Evolutionary conservation across 35 echinoderm and acorn worm species (phyloP), one percentile per base, ranked within the genome.

Genomic region (Heliocidaris tuberculata): DNA sequence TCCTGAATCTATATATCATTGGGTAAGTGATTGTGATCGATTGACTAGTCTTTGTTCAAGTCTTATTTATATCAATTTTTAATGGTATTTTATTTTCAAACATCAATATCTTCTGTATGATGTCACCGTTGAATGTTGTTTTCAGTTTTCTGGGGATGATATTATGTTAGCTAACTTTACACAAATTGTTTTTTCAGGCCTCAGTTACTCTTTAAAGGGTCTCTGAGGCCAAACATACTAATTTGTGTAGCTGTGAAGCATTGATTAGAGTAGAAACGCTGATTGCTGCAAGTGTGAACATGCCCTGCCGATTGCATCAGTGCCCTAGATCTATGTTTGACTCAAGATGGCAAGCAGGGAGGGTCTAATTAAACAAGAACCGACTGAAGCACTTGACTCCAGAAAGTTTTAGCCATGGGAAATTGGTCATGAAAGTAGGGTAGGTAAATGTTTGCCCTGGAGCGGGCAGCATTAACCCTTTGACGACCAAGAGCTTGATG

Each of bases 341-440:
- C 7, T 78, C 65, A 78, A 78, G 65, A 78, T 60, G 21, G 65
- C 21, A 78, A n/a, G 65, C 65, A 0, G 17, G 65, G 65, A 27
- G 65, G 65, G 65, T 78, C 65, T 78, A 78, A 78, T 78, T 78
- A 78, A 78, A 78, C 65, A 78, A 78, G 65, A 21, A 78, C 65
- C 2, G 65, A n/a, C 65, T 78, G 65, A 5, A 24, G 65, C 17
- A 27, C 65, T 78, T 78, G 65, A 78, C 65, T 78, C 65, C 27
- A n/a, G 65, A 78, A 78, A 78, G 65, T 27, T n/a, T n/a, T 78
- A 78, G 65, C 65, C 65, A 78, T 78, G 65, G 65, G 65, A 78
- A 78, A 78, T 78, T 78, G 17, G 65, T n/a, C 65, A 78, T 78
- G 65, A 78, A 78, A 27, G 65, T 78, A 78, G 65, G 65, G 65